Conservation (phyloP, 2,113 vertebrate species). For the Onychostruthus taczanowskii region DNA sequence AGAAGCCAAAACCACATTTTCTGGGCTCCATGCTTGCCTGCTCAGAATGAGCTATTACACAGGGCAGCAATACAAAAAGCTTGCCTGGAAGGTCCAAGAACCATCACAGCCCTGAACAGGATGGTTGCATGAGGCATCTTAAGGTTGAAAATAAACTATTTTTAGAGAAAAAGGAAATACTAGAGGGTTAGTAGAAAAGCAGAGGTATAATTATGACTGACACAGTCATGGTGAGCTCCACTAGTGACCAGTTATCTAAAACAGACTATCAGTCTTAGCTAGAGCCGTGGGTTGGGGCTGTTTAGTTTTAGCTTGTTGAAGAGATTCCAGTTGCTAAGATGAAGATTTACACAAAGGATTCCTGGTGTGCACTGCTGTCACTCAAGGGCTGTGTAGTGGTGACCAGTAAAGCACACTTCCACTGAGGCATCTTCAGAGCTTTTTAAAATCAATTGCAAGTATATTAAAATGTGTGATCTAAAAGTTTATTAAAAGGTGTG, state of each 20-base stretch:
- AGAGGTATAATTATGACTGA: neutral
- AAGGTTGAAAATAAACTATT: neutral
- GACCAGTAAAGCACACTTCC: neutral
- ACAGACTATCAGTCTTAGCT: neutral
- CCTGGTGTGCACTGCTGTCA: neutral
- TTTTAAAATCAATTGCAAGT: conserved; percentile 10
- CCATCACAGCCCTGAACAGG: neutral
- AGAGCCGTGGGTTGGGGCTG: neutral
- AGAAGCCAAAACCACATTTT: neutral
- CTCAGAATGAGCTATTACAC: neutral
- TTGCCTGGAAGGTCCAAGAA: neutral
- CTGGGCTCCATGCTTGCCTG: neutral
- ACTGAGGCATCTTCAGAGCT: neutral
- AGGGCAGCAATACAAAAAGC: neutral
- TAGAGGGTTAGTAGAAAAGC: neutral
- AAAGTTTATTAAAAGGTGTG: conserved; percentile 40
- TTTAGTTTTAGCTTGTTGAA: neutral
- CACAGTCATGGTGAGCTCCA: neutral
- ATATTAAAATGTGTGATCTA: conserved; percentile 37
- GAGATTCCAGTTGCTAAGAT: neutral
- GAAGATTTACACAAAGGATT: neutral
- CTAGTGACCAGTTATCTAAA: neutral
- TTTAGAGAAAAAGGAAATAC: neutral
- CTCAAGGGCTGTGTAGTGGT: neutral
- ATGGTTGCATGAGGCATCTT: neutral